These are phyloP conservation scores for Nannoperca obscura DNA, from an alignment of 2,797 vertebrate species.

Conservation along the genomic window DNA sequence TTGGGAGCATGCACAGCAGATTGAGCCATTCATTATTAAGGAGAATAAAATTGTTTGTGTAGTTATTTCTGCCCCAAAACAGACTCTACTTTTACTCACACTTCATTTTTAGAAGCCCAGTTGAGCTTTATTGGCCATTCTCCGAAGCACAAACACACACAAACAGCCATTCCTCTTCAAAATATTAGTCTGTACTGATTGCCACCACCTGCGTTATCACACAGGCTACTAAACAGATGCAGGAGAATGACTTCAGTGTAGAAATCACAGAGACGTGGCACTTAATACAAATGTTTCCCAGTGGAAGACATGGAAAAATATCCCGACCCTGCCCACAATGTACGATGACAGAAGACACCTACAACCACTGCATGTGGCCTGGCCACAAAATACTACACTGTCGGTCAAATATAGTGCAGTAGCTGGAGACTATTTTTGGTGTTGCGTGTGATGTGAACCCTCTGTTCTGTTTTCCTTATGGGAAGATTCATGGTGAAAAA, in stretches of 20 bases:
- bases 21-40: constrained; percentile 26
- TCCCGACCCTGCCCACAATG: constrained; percentile 20
- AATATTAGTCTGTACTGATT: constrained; percentile 59
- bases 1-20: not conserved
- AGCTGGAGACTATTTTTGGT: constrained; percentile 49
- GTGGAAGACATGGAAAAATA: constrained; percentile 12
- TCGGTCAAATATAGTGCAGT: constrained; percentile 40
- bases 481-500: constrained; percentile 18
- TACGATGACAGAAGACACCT: constrained; percentile 60
- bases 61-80: constrained; percentile 38
- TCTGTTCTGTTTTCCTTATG: constrained; percentile 36
- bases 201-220: constrained; percentile 69
- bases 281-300: constrained; percentile 20
- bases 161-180: constrained; percentile 63
- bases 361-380: constrained; percentile 29
- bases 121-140: constrained; percentile 68
- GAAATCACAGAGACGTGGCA: constrained; percentile 62
- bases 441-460: constrained; percentile 42
- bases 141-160: constrained; percentile 43
- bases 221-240: constrained; percentile 69
- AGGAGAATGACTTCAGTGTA: constrained; percentile 48
- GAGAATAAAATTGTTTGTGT: constrained; percentile 26
- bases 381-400: constrained; percentile 37
- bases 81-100: constrained; percentile 56
- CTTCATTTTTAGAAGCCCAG: constrained; percentile 67